Percentiles rank a stretch among this genome's conserved stretches.
These are phyloP conservation scores for Halcyon chelicuti DNA, from an alignment of 2,797 vertebrate species.

Conservation along the genomic window DNA sequence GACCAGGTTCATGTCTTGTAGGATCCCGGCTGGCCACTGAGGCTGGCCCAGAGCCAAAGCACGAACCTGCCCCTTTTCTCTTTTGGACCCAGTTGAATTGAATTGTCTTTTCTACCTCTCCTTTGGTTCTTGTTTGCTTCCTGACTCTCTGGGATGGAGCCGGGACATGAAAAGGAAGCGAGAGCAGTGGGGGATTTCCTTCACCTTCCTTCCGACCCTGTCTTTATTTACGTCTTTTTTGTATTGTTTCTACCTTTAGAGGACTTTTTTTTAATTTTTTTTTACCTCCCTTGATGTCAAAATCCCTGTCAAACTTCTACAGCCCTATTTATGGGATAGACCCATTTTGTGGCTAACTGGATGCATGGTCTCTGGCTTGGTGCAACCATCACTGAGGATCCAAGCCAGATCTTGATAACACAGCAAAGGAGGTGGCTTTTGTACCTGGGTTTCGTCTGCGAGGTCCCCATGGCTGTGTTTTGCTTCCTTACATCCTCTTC, in stretches of 20 bases:
- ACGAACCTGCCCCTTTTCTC: not conserved
- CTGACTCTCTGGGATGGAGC: not conserved
- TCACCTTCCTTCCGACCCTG: not conserved
- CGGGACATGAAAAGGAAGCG: not conserved
- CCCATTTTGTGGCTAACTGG: not conserved
- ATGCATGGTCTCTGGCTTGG: not conserved
- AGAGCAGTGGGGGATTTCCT: not conserved
- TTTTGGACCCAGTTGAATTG: not conserved
- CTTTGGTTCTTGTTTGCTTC: not conserved
- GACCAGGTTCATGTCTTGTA: not conserved
- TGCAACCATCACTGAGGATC: not conserved
- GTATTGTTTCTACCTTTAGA: not conserved
- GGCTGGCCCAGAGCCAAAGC: not conserved
- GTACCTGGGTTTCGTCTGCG: not conserved
- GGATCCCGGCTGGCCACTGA: not conserved
- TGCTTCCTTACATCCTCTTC: not conserved
- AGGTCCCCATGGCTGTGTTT: not conserved
- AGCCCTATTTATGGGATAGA: not conserved
- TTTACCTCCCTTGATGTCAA: not conserved
- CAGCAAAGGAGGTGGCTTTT: not conserved
- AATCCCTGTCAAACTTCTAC: not conserved
- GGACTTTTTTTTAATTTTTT: not conserved
- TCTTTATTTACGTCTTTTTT: not conserved
- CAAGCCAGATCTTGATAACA: not conserved
- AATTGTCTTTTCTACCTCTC: slow-evolving; percentile 5